Evolutionary conservation across 2,888 invertebrate species (phyloP).

Genomic region (Ophion slaviceki): DNA sequence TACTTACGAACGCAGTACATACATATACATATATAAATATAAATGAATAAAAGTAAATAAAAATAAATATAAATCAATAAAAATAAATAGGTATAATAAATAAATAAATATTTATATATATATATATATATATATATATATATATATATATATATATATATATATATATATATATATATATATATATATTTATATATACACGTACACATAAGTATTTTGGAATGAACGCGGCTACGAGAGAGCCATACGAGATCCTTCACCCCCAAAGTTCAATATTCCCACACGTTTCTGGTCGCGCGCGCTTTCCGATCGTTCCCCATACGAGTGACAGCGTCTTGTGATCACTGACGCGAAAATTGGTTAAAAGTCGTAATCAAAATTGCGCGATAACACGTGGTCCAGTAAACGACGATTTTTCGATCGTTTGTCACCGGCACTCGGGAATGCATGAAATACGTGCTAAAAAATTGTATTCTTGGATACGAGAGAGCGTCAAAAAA

Average conservation of each 20-base stretch:
- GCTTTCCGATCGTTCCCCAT: not conserved
- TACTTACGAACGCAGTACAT: not conserved
- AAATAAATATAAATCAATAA: not conserved
- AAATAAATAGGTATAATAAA: too few species aligned
- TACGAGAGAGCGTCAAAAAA: not conserved
- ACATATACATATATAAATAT: not conserved
- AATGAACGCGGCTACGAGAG: not conserved
- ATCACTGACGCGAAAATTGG: not conserved
- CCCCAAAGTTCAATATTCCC: constrained; percentile 18
- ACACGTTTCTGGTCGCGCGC: constrained; percentile 3
- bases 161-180: not conserved
- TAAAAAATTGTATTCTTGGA: not conserved
- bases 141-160: constrained; percentile 4
- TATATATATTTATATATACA: too few species aligned
- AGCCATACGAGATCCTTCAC: constrained; percentile 23
- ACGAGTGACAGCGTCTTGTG: constrained; percentile 25
- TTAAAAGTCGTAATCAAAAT: not conserved
- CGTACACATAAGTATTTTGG: not conserved
- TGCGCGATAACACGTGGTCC: too few species aligned
- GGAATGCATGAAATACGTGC: too few species aligned
- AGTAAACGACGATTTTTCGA: too few species aligned
- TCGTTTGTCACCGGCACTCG: too few species aligned
- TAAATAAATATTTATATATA: not conserved
- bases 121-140: not conserved
- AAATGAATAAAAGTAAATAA: not conserved